Evolutionary conservation across 2,113 vertebrate genomes (phyloP), one percentile per base, ranked within the genome.

Genomic region (Rallus limicola): DNA sequence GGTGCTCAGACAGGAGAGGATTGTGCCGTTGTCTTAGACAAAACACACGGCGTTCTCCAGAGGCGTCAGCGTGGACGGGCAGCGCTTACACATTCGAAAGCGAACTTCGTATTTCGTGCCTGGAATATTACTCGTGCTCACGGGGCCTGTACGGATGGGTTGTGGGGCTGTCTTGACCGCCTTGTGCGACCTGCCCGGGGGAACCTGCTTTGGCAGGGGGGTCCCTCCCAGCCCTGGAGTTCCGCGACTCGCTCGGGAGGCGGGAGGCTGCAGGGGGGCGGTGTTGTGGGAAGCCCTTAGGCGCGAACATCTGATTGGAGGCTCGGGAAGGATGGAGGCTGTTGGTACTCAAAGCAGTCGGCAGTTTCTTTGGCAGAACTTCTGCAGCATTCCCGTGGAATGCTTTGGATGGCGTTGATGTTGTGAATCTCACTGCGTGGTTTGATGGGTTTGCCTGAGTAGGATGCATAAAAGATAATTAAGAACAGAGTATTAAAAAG

Each of bases 1-100:
- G 5, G 12, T 3, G 1, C 20, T 68, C 21, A 25, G 26, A 10
- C 17, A 2, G 1, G 33, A 28, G 34, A 21, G 21, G 7, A 1
- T 9, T 12, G 3, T 48, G 10, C 40, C 50, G 5, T 29, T 10
- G 16, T 4, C 5, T 13, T 44, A 14, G 9, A 2, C 36, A 5
- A 52, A 50, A 25, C 14, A 28, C 16, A 8, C 15, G 7, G 1
- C 2, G 0, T 7, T 83, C 79, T 40, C 31, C 48, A 46, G 3
- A 17, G 34, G 9, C 6, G 4, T 29, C 34, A 9, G 5, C 24
- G 33, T 38, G 44, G 21, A 8, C 6, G 0, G n/a, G 23, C 12
- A 5, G n/a, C 25, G 3, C 48, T 82, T 36, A 2, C 40, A 3
- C 16, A 5, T 4, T 14, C 36, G 42, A 20, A 15, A 5, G 9